Evolutionary conservation across 2,113 vertebrate species (phyloP), one percentile per base, ranked within the genome.

Genomic region (Melospiza melodia): DNA sequence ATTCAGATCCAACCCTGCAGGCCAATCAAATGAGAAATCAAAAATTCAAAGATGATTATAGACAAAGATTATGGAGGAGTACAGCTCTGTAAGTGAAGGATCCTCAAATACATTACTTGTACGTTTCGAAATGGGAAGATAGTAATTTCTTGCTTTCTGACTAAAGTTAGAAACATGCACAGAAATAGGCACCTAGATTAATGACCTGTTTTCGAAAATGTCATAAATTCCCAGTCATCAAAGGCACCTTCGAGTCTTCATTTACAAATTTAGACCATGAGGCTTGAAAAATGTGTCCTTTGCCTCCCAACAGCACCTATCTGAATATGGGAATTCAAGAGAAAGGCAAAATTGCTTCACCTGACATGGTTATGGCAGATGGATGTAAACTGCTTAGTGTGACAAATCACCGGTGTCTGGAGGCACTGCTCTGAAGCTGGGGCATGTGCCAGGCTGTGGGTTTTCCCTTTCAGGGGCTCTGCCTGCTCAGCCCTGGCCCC

Each of bases 111-210:
- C 25, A 37, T 58, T 87, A 28, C 46, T 87, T 58, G 28, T 37
- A 4, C n/a, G 1, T 89, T 90, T 84, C 35, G 75, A 81, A 77
- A 63, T 2, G 19, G 44, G 83, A 90, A 75, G 33, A 86, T 54
- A 52, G 44, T 0, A 1, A 65, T 90, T 94, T 86, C 31, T 66
- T 2, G 14, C 35, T 87, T 81, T 78, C 58, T 86, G 51, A 80
- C 86, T 90, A 75, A 94, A 97, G 43, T 94, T 95, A 84, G 93
- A 93, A 95, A 79, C 52, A 33, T 20, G 44, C 37, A 37, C 92
- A 80, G 57, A 95, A 93, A 94, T 92, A 96, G 82, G 30, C 31
- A 63, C 93, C 92, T 94, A 95, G 76, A 95, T 95, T 94, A 87
- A 71, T 92, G 90, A 96, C 92, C 95, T 84, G 68, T 89, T 95